phyloP scores from a whole-genome alignment of 2,113 vertebrate genomes.

The Siniperca chuatsi region DNA sequence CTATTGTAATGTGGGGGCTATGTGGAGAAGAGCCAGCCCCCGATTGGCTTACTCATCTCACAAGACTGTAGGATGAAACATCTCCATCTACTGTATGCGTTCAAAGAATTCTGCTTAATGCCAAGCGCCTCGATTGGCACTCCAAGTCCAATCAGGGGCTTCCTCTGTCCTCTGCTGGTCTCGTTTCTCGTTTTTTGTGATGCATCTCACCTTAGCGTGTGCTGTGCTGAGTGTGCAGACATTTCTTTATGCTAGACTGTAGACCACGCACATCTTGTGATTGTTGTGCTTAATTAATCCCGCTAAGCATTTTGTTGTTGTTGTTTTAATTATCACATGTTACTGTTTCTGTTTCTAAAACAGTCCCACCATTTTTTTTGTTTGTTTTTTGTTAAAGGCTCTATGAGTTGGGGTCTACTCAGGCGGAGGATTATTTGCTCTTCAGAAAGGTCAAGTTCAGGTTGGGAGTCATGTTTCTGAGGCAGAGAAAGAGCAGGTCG shows the following conservation, averaged over 20 bases:
- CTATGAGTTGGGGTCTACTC: slow-evolving; percentile 14
- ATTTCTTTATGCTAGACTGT: slow-evolving; percentile 9
- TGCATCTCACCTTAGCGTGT: slow-evolving; percentile 30
- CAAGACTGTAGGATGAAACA: slow-evolving; percentile 62
- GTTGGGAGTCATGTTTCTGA: slow-evolving; percentile 47
- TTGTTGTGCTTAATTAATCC: slow-evolving; percentile 59
- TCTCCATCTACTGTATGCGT: slow-evolving; percentile 49
- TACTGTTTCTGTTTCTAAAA: slow-evolving; percentile 39
- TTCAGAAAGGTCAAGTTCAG: slow-evolving; percentile 59
- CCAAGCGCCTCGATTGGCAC: slow-evolving; percentile 47
- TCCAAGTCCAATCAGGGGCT: slow-evolving; percentile 17
- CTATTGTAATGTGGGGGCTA: slow-evolving; percentile 54
- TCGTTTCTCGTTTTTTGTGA: slow-evolving; percentile 36
- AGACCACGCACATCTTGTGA: slow-evolving; percentile 34
- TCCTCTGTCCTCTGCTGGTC: slow-evolving; percentile 31
- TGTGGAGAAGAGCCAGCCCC: slow-evolving; percentile 57
- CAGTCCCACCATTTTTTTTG: not conserved
- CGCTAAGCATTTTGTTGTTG: slow-evolving; percentile 47
- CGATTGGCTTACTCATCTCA: slow-evolving; percentile 36
- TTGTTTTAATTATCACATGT: slow-evolving; percentile 42
- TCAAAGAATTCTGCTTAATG: slow-evolving; percentile 48
- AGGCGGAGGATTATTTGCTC: slow-evolving; percentile 48
- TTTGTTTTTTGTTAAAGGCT: slow-evolving; percentile 1
- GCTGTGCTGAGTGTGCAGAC: slow-evolving; percentile 46
- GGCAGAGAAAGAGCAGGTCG: slow-evolving; percentile 45